phyloP scores from a whole-genome alignment of 2,888 invertebrate genomes.

The Eristalinus aeneus region DNA sequence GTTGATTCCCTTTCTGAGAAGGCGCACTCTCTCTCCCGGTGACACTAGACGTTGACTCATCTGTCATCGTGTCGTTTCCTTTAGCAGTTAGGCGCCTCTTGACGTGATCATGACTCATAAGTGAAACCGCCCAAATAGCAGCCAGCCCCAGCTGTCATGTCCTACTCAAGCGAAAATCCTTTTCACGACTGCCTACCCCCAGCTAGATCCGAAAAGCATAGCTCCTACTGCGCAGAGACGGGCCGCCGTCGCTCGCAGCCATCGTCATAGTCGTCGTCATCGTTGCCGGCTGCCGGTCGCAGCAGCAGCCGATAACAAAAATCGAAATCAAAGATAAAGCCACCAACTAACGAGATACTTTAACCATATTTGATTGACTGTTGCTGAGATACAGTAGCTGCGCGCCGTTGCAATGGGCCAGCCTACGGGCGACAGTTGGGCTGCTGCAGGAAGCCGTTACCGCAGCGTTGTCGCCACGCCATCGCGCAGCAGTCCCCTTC shows the following conservation, averaged over 20 bases:
- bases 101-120: not conserved
- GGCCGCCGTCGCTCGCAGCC: not conserved
- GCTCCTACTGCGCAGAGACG: not conserved
- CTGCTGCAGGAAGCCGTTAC: slow-evolving; percentile 12
- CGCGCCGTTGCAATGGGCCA: slow-evolving; percentile 22
- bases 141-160: not conserved
- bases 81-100: not conserved
- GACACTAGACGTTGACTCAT: not conserved
- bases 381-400: slow-evolving; percentile 30
- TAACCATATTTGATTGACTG: slow-evolving; percentile 67
- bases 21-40: not conserved
- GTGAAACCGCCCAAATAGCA: not conserved
- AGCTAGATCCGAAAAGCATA: slow-evolving; percentile 20
- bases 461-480: not conserved
- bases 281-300: not conserved
- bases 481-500: slow-evolving; percentile 16
- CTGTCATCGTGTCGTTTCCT: not conserved
- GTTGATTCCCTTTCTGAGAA: not conserved
- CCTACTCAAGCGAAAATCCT: not conserved
- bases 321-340: slow-evolving; percentile 50
- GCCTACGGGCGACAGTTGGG: slow-evolving; percentile 6
- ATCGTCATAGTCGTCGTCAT: not conserved
- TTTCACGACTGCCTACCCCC: not conserved
- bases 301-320: slow-evolving; percentile 33
- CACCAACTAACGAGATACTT: slow-evolving; percentile 59